Evolutionary conservation across 2,888 invertebrate genomes (phyloP).

Genomic region (Ectropis crepuscularia): DNA sequence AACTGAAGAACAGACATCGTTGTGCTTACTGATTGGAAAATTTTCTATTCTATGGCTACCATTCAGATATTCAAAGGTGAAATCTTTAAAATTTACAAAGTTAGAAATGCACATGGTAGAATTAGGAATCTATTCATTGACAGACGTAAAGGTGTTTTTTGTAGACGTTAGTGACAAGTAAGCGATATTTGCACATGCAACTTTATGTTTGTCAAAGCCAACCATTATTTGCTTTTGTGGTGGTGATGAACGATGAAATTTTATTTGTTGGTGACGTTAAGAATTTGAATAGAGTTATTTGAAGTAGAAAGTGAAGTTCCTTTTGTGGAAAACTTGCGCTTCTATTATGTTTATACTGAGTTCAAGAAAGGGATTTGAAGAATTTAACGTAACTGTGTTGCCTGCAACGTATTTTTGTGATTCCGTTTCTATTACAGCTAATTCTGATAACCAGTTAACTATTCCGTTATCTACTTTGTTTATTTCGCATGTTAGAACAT

Average conservation of each 20-base stretch:
- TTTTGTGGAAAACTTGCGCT: constrained; percentile 29
- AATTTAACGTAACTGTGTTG: constrained; percentile 13
- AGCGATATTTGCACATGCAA: constrained; percentile 4
- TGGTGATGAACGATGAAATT: constrained; percentile 47
- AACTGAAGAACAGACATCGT: constrained; percentile 48
- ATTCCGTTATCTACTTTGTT: neutral
- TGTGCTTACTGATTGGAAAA: constrained; percentile 67
- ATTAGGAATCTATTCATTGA: neutral
- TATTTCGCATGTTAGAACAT: neutral
- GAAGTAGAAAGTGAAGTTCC: constrained; percentile 51
- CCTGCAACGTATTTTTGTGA: neutral
- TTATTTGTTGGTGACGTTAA: constrained; percentile 24
- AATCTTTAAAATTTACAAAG: constrained; percentile 22
- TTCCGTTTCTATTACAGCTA: constrained; percentile 2
- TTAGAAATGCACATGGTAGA: constrained; percentile 13
- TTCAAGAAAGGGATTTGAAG: constrained; percentile 23
- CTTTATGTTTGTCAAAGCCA: constrained; percentile 19
- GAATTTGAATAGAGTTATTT: constrained; percentile 49
- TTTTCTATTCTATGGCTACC: constrained; percentile 60
- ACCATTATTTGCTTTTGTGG: constrained; percentile 45
- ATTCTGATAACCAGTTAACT: constrained; percentile 2
- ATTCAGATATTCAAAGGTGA: constrained; percentile 41
- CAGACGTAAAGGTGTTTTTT: neutral
- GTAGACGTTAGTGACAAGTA: constrained; percentile 5
- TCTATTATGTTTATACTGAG: neutral